phyloP scores from a whole-genome alignment of 2,797 vertebrate species.

The Oreochromis mossambicus region DNA sequence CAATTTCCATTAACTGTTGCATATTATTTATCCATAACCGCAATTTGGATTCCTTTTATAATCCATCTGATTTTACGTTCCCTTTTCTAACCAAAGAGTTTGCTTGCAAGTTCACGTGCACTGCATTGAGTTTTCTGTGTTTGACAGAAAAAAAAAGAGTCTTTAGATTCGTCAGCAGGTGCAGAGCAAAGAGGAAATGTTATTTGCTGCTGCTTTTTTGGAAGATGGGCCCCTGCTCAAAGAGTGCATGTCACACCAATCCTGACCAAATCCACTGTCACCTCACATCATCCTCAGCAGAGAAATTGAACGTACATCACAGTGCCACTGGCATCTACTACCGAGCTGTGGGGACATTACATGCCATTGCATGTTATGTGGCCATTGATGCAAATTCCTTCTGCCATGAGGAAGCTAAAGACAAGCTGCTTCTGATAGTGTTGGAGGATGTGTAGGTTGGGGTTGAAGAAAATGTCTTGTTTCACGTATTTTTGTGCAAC shows the following conservation, averaged over 20 bases:
- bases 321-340: slow-evolving; percentile 59
- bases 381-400: slow-evolving; percentile 57
- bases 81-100: neutral
- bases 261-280: slow-evolving; percentile 70
- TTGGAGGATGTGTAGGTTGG: slow-evolving; percentile 44
- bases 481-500: slow-evolving; percentile 1
- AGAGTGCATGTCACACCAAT: slow-evolving; percentile 61
- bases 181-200: slow-evolving; percentile 9
- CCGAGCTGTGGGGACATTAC: slow-evolving; percentile 72
- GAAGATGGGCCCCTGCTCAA: slow-evolving; percentile 20
- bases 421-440: slow-evolving; percentile 62
- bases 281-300: slow-evolving; percentile 67
- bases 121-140: neutral
- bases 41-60: neutral
- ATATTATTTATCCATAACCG: neutral
- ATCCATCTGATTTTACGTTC: neutral
- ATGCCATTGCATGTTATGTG: slow-evolving; percentile 74
- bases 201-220: slow-evolving; percentile 17
- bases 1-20: neutral
- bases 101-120: neutral
- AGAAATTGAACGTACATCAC: slow-evolving; percentile 63
- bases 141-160: neutral
- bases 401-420: slow-evolving; percentile 66
- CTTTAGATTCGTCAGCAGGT: slow-evolving; percentile 19
- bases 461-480: slow-evolving; percentile 26